Percentiles rank a stretch among this genome's conserved stretches.
These are phyloP conservation scores for Enteromius thamalakanensis DNA, from an alignment of 2,797 vertebrate genomes.

Conservation along the genomic window DNA sequence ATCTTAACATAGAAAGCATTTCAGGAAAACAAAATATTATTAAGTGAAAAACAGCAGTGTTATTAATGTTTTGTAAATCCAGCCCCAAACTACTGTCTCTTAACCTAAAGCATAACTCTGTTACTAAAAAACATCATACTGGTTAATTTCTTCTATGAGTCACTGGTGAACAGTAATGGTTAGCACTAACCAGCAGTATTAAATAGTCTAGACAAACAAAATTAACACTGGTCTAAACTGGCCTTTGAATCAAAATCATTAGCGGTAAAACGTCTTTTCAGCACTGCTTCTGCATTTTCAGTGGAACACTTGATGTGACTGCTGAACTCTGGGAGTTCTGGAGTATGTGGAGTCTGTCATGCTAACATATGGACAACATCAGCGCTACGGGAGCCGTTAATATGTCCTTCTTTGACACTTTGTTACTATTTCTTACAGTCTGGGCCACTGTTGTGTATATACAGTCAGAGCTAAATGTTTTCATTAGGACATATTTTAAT, in stretches of 20 bases:
- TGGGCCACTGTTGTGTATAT: slow-evolving; percentile 80
- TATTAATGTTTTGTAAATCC: background rate
- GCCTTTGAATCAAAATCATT: background rate
- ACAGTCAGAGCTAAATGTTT: slow-evolving; percentile 83
- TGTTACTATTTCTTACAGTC: slow-evolving; percentile 81
- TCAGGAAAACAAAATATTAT: background rate
- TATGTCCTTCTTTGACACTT: slow-evolving; percentile 78
- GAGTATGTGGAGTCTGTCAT: slow-evolving; percentile 62
- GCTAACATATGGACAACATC: slow-evolving; percentile 82
- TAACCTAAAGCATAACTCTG: background rate
- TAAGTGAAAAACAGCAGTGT: background rate
- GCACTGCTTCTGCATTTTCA: slow-evolving; percentile 4
- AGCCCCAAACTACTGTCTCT: background rate
- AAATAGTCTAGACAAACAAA: background rate
- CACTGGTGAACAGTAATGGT: background rate
- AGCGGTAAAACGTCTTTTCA: slow-evolving; percentile 14
- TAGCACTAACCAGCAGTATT: background rate
- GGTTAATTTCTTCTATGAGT: background rate
- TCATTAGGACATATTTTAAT: slow-evolving; percentile 80
- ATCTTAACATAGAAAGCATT: background rate
- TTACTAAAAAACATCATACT: background rate
- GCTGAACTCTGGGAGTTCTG: slow-evolving; percentile 40
- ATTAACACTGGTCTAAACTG: background rate
- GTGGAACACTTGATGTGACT: slow-evolving; percentile 33
- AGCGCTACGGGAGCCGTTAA: slow-evolving; percentile 72